Base-by-base conservation (phyloP, 1,140 invertebrate species). In the Littorina saxatilis region DNA sequence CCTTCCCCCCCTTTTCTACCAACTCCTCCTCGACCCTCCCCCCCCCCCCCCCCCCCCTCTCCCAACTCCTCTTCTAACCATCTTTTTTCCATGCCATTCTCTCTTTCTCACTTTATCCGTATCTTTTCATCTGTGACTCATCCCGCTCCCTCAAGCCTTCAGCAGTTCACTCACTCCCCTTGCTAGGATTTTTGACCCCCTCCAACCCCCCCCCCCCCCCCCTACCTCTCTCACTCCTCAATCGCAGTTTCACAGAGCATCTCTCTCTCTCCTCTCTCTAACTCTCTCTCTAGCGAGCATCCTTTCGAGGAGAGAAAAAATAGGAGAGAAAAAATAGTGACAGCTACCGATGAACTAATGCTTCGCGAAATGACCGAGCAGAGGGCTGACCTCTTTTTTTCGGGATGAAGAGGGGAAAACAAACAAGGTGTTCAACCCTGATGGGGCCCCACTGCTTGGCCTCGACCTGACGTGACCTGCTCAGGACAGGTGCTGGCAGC, bases 71-170 rank as follows among this genome's bases (percentile, higher is more conserved):
- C 43, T 9, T 9, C 43, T 17, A 47, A 47, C 43, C 43, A 5
- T 47, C 43, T 47, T 17, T 47, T 63, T 23, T 63, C 23, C 58
- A 7, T 63, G 29, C 7, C 23, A n/a, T 32, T 4, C 9, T 63
- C 58, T 63, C 7, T 23, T 32, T 63, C n/a, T 63, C n/a, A 7
- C 9, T 5, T 63, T 9, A 63, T 63, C 9, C 58, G 29, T 9
- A 63, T 32, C 29, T 63, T 63, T n/a, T 63, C 7, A 63, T 63
- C 9, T 63, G 58, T 63, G 58, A 32, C 58, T 27, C 58, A 63
- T 7, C 29, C 29, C 7, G n/a, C n/a, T n/a, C 29, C 7, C 29
- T 63, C 23, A 9, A 27, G 23, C 5, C 23, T 27, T 27, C n/a
- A n/a, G n/a, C n/a, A n/a, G n/a, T n/a, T n/a, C n/a, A n/a, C n/a